Percentiles rank a stretch among this genome's conserved stretches.
These are phyloP conservation scores for Phyllotreta striolata DNA, from an alignment of 2,888 invertebrate genomes.

Conservation along the genomic window DNA sequence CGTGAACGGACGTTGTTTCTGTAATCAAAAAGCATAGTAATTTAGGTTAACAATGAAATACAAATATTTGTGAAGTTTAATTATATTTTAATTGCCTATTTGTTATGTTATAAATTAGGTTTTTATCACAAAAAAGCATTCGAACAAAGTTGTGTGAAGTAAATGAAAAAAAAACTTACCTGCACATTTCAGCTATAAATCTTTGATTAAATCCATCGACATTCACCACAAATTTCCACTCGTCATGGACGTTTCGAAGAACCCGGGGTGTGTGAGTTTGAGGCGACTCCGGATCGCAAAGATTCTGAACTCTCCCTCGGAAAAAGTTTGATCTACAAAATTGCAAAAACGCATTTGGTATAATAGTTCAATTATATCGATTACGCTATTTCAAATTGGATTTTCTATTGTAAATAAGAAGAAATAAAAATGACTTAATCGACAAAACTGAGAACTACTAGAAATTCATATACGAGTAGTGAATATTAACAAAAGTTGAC, in stretches of 20 bases:
- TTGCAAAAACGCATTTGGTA: constrained; percentile 4
- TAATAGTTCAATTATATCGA: too few species aligned
- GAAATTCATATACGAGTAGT: too few species aligned
- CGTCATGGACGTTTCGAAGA: constrained; percentile 4
- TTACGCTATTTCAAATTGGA: too few species aligned
- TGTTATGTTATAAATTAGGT: background rate
- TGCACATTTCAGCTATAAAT: constrained; percentile 27
- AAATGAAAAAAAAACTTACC: constrained; percentile 18
- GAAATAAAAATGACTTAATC: too few species aligned
- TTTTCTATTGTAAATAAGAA: too few species aligned
- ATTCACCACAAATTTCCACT: constrained; percentile 28
- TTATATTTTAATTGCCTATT: background rate
- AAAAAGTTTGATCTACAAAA: constrained; percentile 7
- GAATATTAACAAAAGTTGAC: too few species aligned
- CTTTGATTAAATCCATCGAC: constrained; percentile 23
- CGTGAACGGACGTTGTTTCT: background rate
- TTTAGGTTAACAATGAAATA: background rate
- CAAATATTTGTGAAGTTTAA: too few species aligned
- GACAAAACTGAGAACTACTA: too few species aligned
- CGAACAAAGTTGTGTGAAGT: too few species aligned
- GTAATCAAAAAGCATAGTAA: constrained; percentile 6
- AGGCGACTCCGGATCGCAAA: constrained; percentile 12
- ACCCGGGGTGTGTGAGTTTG: constrained; percentile 20
- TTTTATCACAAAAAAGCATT: background rate
- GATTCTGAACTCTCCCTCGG: constrained; percentile 10